Evolutionary conservation across 2,888 invertebrate genomes (phyloP).

Genomic region (Lycocerus yunnanus): DNA sequence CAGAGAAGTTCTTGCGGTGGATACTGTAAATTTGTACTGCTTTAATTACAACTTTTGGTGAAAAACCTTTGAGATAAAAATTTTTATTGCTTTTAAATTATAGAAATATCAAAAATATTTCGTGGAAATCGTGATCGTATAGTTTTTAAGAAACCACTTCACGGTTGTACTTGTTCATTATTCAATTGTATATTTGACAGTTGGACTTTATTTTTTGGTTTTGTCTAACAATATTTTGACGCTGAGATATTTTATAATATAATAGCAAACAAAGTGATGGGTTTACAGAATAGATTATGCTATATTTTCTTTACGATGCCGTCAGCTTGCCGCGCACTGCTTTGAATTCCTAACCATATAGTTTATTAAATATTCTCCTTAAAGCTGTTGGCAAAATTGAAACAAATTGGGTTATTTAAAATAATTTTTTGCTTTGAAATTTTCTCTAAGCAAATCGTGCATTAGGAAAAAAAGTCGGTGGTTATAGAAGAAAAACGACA

Average conservation of each 20-base stretch:
- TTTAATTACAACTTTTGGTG: background rate
- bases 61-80: background rate
- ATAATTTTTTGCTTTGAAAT: background rate
- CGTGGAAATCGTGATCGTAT: constrained; percentile 10
- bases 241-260: constrained; percentile 14
- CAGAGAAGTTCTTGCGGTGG: background rate
- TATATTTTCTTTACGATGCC: constrained; percentile 2
- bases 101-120: background rate
- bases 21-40: background rate
- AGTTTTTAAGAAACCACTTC: constrained; percentile 16
- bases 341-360: background rate
- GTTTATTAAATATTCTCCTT: background rate
- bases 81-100: background rate
- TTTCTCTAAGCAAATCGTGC: background rate
- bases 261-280: constrained; percentile 18
- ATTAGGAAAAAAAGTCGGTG: too few species aligned
- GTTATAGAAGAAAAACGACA: background rate
- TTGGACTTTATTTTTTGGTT: constrained; percentile 16
- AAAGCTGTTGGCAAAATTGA: background rate
- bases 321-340: background rate
- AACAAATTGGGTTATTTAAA: constrained; percentile 4
- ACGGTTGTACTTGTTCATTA: constrained; percentile 13
- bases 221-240: constrained; percentile 16
- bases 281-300: constrained; percentile 2
- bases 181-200: constrained; percentile 19